These are phyloP conservation scores for Melanaphis sacchari DNA, from an alignment of 1,140 invertebrate genomes.

Conservation along the genomic window DNA sequence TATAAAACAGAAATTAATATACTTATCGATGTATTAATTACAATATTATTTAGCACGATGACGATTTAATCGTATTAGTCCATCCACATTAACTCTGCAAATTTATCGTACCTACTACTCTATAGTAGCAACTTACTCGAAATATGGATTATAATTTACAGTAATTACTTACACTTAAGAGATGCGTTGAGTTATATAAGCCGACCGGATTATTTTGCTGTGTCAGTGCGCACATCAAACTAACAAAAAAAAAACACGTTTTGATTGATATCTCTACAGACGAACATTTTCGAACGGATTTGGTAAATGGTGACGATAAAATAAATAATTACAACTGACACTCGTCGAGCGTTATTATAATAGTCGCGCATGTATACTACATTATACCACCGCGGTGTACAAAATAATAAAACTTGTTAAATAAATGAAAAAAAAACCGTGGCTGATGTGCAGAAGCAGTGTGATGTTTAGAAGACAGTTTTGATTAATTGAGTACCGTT, in stretches of 20 bases:
- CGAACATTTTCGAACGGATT: background rate
- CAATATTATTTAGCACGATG: too few relatives aligned
- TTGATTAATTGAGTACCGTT: background rate
- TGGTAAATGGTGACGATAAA: background rate
- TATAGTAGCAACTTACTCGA: background rate
- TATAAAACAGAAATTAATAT: too few relatives aligned
- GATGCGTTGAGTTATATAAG: background rate
- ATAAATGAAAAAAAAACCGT: background rate
- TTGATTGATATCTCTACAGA: background rate
- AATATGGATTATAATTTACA: slow-evolving; percentile 1
- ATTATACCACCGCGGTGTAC: too few relatives aligned
- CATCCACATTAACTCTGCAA: background rate
- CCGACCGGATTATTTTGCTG: background rate
- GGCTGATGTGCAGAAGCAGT: background rate
- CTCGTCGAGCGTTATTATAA: too few relatives aligned
- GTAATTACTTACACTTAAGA: background rate
- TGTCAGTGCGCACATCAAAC: background rate
- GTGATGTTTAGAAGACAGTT: background rate
- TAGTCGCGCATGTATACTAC: too few relatives aligned
- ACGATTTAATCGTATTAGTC: too few relatives aligned
- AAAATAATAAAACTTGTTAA: background rate
- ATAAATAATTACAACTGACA: background rate
- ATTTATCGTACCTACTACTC: too few relatives aligned
- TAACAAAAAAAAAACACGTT: background rate
- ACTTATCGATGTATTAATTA: too few relatives aligned